Conservation (phyloP, 2,797 vertebrate species). For the Alca torda region DNA sequence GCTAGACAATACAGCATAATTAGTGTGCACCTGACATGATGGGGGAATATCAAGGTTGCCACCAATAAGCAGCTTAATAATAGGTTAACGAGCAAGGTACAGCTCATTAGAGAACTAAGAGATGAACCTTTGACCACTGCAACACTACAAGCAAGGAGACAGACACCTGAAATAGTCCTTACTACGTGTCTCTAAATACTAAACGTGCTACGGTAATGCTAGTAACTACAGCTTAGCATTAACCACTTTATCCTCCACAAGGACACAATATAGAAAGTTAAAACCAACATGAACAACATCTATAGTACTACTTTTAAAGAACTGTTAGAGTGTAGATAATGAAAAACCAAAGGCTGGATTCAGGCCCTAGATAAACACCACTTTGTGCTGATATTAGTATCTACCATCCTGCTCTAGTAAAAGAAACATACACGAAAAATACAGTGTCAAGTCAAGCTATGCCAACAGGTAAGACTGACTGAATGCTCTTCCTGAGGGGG, state of each 20-base stretch:
- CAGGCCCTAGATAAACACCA: background rate
- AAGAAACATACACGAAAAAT: background rate
- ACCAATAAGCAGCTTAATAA: background rate
- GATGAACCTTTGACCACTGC: background rate
- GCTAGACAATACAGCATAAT: background rate
- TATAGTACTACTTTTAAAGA: background rate
- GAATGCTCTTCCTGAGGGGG: background rate
- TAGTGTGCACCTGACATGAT: background rate
- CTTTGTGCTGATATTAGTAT: background rate
- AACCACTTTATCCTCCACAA: background rate
- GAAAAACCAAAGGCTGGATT: background rate
- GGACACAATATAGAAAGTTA: background rate
- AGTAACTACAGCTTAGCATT: background rate
- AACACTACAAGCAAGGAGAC: background rate
- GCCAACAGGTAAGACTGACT: fast-evolving
- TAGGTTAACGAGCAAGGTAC: background rate
- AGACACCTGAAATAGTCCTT: background rate
- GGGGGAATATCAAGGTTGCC: background rate
- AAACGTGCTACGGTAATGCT: background rate
- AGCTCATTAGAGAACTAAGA: background rate
- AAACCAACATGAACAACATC: background rate
- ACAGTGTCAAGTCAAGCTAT: background rate
- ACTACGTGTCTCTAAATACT: background rate
- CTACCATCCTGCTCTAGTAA: background rate
- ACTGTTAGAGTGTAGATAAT: background rate